Evolutionary conservation across 2,888 invertebrate genomes (phyloP).

Genomic region (Gibbula magus): DNA sequence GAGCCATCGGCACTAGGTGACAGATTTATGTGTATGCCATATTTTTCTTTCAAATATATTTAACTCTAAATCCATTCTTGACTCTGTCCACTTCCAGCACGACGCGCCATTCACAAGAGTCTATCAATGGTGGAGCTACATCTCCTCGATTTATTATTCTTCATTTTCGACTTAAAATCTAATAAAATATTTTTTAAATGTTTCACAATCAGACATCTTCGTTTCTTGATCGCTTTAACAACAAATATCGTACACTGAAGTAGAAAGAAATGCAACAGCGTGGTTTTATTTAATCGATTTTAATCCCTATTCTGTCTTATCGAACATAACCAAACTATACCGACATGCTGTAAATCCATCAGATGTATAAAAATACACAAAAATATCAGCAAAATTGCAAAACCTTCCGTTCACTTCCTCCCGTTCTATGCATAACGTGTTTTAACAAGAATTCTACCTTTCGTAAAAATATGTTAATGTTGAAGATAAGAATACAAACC

Average conservation of each 20-base stretch:
- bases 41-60: too few species aligned
- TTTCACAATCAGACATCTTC: too few species aligned
- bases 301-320: background rate
- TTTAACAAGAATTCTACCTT: background rate
- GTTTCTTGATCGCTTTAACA: background rate
- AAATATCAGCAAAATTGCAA: background rate
- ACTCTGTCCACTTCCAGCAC: too few species aligned
- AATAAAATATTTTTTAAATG: too few species aligned
- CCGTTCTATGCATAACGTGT: background rate
- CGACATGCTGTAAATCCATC: background rate
- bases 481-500: background rate
- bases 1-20: too few species aligned
- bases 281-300: background rate
- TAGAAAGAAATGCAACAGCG: background rate
- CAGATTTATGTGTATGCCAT: too few species aligned
- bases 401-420: background rate
- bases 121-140: too few species aligned
- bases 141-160: too few species aligned
- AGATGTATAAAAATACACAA: background rate
- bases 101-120: too few species aligned
- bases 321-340: background rate
- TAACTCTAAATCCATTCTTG: too few species aligned
- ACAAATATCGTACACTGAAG: background rate
- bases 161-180: too few species aligned
- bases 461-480: background rate